These are phyloP conservation scores for Takifugu bimaculatus DNA, from an alignment of 2,113 vertebrate genomes.

Conservation along the genomic window DNA sequence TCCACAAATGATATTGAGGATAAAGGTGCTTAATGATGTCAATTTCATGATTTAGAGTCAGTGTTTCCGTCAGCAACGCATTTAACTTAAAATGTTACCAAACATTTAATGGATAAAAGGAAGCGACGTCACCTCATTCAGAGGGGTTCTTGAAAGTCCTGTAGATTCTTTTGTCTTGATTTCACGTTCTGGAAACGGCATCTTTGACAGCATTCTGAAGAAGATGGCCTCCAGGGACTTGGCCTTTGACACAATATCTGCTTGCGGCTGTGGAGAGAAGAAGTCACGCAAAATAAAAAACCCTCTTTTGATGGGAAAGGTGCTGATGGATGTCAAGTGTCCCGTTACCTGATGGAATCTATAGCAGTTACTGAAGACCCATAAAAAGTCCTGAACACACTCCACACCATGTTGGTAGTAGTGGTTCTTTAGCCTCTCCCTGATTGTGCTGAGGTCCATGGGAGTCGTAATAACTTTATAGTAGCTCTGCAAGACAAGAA, in stretches of 20 bases:
- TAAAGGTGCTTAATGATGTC: no score
- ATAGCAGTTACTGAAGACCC: constrained; percentile 93
- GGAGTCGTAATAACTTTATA: constrained; percentile 87
- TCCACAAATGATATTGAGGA: no score
- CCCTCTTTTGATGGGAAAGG: no score
- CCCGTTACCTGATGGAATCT: constrained; percentile 85
- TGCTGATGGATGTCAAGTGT: neutral
- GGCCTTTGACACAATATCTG: constrained; percentile 92
- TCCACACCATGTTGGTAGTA: constrained; percentile 85
- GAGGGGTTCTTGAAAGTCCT: no score
- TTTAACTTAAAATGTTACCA: no score
- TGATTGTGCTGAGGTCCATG: constrained; percentile 90
- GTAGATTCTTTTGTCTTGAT: no score
- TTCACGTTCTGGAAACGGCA: constrained; percentile 83
- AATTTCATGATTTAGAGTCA: no score
- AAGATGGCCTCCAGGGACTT: constrained; percentile 88
- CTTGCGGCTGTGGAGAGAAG: constrained; percentile 78
- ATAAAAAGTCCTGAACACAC: constrained; percentile 87
- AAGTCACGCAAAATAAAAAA: neutral
- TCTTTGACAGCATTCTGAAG: constrained; percentile 81
- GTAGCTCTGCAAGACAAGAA: constrained; percentile 82
- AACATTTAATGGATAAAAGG: no score
- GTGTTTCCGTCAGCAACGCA: no score
- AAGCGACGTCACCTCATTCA: no score
- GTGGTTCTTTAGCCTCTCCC: constrained; percentile 86